Percentiles rank a stretch among this genome's conserved stretches.
These are phyloP conservation scores for Caenorhabditis sp. DNA, from an alignment of 2,888 invertebrate genomes.

Conservation along the genomic window DNA sequence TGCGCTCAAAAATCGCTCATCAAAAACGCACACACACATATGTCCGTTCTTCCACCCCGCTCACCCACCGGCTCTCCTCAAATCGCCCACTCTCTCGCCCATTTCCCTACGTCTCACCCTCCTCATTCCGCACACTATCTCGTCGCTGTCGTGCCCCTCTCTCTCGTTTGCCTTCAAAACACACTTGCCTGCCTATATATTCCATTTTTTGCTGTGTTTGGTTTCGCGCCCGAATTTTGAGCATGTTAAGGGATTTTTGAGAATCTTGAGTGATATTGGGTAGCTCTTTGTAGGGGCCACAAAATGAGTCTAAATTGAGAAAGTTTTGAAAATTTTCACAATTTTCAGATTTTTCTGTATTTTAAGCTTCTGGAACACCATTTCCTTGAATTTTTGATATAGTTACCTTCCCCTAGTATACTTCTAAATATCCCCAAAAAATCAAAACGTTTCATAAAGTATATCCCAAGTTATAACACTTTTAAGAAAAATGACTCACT, in stretches of 20 bases:
- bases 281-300: background rate
- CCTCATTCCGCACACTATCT: background rate
- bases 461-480: background rate
- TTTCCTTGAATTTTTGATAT: background rate
- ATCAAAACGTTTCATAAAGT: background rate
- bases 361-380: background rate
- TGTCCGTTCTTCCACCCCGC: background rate
- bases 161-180: slow-evolving; percentile 1
- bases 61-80: background rate
- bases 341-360: background rate
- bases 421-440: background rate
- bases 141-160: slow-evolving; percentile 3
- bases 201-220: background rate
- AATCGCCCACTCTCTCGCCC: slow-evolving; percentile 3
- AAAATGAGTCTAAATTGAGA: background rate
- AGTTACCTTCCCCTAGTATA: background rate
- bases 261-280: too few relatives aligned
- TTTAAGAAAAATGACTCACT: background rate
- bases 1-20: background rate
- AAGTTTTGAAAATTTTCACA: background rate
- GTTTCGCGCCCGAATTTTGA: background rate
- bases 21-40: background rate
- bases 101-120: background rate
- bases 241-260: too few relatives aligned
- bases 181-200: slow-evolving; percentile 1